Percentiles rank a stretch among this genome's conserved stretches.
Conservation (phyloP, 2,888 invertebrate genomes). For the Caenorhabditis virilis region DNA sequence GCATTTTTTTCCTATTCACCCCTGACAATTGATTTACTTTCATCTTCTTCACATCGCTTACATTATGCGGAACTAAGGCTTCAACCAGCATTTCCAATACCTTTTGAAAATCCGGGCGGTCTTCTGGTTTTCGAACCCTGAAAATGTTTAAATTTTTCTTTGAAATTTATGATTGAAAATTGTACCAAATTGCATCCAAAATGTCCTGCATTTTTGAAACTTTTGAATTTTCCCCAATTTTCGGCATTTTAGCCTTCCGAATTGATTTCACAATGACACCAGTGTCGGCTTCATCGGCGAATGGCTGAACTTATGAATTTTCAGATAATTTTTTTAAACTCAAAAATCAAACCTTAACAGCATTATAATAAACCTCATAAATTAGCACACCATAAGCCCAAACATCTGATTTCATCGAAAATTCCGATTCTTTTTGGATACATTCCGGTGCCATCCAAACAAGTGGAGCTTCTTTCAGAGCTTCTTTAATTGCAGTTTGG, state of each 20-base stretch:
- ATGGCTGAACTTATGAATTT: too few relatives aligned
- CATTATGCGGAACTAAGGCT: slow-evolving; percentile 6
- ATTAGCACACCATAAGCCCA: slow-evolving; percentile 58
- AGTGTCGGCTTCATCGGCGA: slow-evolving; percentile 41
- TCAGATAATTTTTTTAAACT: too few relatives aligned
- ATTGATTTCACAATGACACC: slow-evolving; percentile 37
- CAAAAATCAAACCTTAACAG: too few relatives aligned
- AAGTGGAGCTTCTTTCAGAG: slow-evolving; percentile 30
- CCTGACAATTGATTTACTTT: slow-evolving; percentile 31
- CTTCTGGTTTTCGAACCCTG: slow-evolving; percentile 23
- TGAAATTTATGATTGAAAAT: too few relatives aligned
- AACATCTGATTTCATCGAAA: slow-evolving; percentile 49
- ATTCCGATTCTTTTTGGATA: slow-evolving; percentile 41
- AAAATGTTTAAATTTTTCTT: too few relatives aligned
- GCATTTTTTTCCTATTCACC: slow-evolving; percentile 23
- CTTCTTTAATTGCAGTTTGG: slow-evolving; percentile 28
- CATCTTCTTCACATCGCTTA: slow-evolving; percentile 20
- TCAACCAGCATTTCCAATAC: slow-evolving; percentile 25
- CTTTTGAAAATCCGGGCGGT: slow-evolving; percentile 28
- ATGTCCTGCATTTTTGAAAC: slow-evolving; percentile 22
- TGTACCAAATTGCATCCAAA: slow-evolving; percentile 25
- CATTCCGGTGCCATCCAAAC: slow-evolving; percentile 59
- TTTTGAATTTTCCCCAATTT: slow-evolving; percentile 34
- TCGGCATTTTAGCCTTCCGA: slow-evolving; percentile 44
- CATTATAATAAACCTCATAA: slow-evolving; percentile 48